Evolutionary conservation across 1,140 invertebrate genomes (phyloP).

Genomic region (Papilio helenus): DNA sequence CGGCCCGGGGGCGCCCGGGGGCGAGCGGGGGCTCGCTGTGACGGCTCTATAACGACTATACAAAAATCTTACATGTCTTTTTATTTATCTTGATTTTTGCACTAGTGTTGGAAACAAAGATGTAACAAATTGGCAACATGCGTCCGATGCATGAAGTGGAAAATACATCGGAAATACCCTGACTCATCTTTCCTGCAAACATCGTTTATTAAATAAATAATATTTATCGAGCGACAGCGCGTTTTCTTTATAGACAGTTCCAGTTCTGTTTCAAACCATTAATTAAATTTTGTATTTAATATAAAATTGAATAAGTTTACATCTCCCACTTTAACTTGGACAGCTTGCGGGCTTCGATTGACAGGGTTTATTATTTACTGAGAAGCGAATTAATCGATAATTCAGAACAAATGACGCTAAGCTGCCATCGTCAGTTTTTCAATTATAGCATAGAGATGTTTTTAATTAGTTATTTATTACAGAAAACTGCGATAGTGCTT

Average conservation of each 20-base stretch:
- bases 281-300: conserved; percentile 3
- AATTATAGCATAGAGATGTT: background rate
- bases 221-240: background rate
- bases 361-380: background rate
- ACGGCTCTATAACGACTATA: background rate
- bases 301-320: conserved; percentile 10
- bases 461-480: background rate
- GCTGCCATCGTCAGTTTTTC: background rate
- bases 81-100: background rate
- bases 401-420: background rate
- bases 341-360: background rate
- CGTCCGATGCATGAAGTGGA: background rate
- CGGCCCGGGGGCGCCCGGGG: background rate
- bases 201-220: conserved; percentile 1
- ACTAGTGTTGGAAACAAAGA: background rate
- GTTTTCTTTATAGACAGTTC: background rate
- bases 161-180: background rate
- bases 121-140: background rate
- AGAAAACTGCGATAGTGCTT: background rate
- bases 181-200: background rate
- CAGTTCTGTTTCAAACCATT: background rate
- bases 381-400: background rate
- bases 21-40: background rate
- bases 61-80: background rate
- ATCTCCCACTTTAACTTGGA: background rate